phyloP scores from a whole-genome alignment of 2,888 invertebrate genomes.

The Timema podura region DNA sequence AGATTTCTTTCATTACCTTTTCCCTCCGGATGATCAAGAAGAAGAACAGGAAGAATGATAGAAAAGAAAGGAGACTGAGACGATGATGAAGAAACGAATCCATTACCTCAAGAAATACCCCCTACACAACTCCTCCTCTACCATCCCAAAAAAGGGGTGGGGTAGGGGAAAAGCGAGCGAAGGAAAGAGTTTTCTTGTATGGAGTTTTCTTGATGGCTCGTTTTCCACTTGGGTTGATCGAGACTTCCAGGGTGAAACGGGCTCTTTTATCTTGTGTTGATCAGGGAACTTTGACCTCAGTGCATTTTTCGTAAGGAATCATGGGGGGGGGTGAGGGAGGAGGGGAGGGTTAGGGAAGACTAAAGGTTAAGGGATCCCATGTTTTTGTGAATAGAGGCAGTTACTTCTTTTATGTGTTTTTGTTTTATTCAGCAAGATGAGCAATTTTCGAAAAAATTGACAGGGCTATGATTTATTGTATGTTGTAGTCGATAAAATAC shows the following conservation, averaged over 20 bases:
- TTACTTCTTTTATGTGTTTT: too few species aligned
- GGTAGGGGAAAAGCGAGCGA: too few species aligned
- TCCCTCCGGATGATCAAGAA: neutral
- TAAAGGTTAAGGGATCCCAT: too few species aligned
- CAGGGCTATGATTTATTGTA: too few species aligned
- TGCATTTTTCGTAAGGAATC: too few species aligned
- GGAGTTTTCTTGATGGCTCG: conserved; percentile 5
- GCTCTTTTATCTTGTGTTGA: conserved; percentile 2
- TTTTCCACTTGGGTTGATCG: neutral
- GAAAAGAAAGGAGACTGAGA: conserved; percentile 2
- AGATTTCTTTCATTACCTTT: neutral
- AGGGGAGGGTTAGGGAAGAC: too few species aligned
- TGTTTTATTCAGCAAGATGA: too few species aligned
- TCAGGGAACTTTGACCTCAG: conserved; percentile 2
- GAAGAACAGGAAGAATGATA: neutral
- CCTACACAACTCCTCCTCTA: neutral
- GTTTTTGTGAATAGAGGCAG: too few species aligned
- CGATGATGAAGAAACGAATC: conserved; percentile 11
- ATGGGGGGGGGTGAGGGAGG: too few species aligned
- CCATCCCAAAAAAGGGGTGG: neutral
- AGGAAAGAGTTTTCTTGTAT: neutral
- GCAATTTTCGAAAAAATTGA: too few species aligned
- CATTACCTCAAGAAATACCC: neutral
- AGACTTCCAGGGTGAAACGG: neutral
- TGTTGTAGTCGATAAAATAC: too few species aligned